Conservation (phyloP, 2,888 invertebrate genomes). For the Eugnorisma glareosa region DNA sequence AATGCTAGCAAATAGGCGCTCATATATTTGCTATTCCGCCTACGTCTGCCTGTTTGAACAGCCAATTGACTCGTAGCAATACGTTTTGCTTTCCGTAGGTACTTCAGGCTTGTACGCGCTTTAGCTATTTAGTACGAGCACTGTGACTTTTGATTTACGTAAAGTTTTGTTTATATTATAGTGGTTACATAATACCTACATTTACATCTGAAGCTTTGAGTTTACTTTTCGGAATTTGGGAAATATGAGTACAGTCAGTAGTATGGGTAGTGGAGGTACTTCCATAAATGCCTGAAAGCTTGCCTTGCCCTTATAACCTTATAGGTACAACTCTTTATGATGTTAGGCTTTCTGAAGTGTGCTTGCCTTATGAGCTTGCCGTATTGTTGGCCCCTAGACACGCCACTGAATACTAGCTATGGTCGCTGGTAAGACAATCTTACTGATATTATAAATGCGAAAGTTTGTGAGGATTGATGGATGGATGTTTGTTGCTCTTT, state of each 20-base stretch:
- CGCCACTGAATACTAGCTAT: too few species aligned
- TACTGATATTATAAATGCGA: too few species aligned
- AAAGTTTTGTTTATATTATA: constrained; percentile 6
- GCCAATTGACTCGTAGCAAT: constrained; percentile 79
- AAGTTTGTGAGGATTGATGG: too few species aligned
- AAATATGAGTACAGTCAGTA: constrained; percentile 14
- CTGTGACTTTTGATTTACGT: constrained; percentile 39
- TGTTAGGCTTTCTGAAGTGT: too few species aligned
- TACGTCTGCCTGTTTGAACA: constrained; percentile 78
- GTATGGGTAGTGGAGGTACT: too few species aligned
- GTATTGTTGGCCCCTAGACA: too few species aligned
- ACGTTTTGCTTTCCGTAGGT: constrained; percentile 74
- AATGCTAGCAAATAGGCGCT: constrained; percentile 72
- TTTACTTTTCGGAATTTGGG: not conserved
- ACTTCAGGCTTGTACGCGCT: constrained; percentile 64
- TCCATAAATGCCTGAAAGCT: too few species aligned
- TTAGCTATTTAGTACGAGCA: constrained; percentile 37
- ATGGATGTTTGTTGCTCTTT: too few species aligned
- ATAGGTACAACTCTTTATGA: too few species aligned
- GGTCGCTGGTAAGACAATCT: too few species aligned
- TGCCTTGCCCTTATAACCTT: too few species aligned
- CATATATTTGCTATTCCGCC: constrained; percentile 79
- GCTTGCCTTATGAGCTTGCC: too few species aligned
- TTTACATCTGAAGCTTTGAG: not conserved
- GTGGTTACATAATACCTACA: not conserved